Percentiles rank a stretch among this genome's conserved stretches.
Evolutionary conservation across 2,113 vertebrate genomes (phyloP).

Genomic region (Rhynchomys soricoides): DNA sequence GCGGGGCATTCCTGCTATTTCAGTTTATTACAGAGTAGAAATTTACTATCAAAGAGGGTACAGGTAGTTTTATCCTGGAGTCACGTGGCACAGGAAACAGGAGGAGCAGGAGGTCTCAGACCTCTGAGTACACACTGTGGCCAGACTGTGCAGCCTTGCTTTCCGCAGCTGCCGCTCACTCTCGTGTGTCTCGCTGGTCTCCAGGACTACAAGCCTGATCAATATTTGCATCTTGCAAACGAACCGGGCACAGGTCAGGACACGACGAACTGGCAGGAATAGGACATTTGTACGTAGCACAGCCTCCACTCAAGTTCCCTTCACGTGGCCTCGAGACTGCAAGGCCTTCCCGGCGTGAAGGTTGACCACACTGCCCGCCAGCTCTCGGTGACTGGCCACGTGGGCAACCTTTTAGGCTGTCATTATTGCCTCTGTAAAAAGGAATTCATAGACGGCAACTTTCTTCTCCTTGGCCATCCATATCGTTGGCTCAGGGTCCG

Average conservation of each 20-base stretch:
- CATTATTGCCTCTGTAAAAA: not conserved
- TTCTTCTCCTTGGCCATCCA: not conserved
- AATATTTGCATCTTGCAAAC: not conserved
- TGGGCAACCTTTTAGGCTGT: not conserved
- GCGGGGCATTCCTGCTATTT: not conserved
- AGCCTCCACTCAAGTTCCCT: not conserved
- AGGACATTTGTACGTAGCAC: not conserved
- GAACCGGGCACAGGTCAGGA: not conserved
- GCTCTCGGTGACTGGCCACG: not conserved
- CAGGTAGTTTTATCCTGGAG: not conserved
- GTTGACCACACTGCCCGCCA: not conserved
- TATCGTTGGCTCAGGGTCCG: not conserved
- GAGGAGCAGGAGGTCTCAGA: not conserved
- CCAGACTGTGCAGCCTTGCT: not conserved
- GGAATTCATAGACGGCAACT: not conserved
- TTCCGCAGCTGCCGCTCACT: rapidly evolving
- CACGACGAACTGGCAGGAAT: not conserved
- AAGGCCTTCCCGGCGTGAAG: not conserved
- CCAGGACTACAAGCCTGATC: not conserved
- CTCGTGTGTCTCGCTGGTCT: not conserved
- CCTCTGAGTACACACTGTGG: not conserved
- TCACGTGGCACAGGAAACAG: not conserved
- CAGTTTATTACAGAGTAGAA: not conserved
- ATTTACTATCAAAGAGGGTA: not conserved
- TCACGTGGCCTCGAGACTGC: no score